phyloP scores from a whole-genome alignment of 2,888 invertebrate genomes.

The Mythimna ferrago region DNA sequence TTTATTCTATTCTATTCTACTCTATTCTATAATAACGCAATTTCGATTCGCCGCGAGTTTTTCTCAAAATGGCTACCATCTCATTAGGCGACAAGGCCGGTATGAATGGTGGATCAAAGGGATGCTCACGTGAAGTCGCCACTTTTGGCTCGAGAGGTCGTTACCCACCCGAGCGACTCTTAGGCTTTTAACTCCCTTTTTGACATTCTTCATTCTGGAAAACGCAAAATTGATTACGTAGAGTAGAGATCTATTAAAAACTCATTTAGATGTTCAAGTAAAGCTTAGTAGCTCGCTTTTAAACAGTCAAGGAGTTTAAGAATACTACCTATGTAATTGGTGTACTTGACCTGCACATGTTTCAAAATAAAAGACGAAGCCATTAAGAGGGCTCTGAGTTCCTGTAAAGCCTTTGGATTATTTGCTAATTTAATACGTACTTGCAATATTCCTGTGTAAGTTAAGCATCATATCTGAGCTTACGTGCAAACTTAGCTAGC shows the following conservation, averaged over 20 bases:
- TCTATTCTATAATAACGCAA: conserved; percentile 60
- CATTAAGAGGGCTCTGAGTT: background rate
- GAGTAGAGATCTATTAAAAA: conserved; percentile 49
- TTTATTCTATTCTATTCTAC: no score
- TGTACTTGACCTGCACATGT: conserved; percentile 9
- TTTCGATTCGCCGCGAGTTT: conserved; percentile 49
- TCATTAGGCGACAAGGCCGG: conserved; percentile 79
- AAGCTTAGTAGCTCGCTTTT: conserved; percentile 14
- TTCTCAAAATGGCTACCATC: conserved; percentile 74
- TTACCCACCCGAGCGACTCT: conserved; percentile 76
- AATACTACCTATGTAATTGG: conserved; percentile 14
- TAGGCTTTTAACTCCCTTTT: conserved; percentile 75
- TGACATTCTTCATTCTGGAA: conserved; percentile 72
- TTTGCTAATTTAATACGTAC: conserved; percentile 16
- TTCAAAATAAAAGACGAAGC: background rate
- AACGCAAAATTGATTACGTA: conserved; percentile 70
- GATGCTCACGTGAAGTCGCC: conserved; percentile 82
- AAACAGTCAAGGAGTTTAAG: conserved; percentile 2
- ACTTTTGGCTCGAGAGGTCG: conserved; percentile 78
- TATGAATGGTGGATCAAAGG: conserved; percentile 85
- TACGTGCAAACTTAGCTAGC: conserved; percentile 45
- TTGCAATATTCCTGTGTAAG: conserved; percentile 4
- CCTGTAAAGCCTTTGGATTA: background rate
- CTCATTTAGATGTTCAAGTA: conserved; percentile 45
- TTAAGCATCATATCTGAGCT: conserved; percentile 39